Conservation (phyloP, 2,888 invertebrate genomes). For the Lasioglossum oenotherae region DNA sequence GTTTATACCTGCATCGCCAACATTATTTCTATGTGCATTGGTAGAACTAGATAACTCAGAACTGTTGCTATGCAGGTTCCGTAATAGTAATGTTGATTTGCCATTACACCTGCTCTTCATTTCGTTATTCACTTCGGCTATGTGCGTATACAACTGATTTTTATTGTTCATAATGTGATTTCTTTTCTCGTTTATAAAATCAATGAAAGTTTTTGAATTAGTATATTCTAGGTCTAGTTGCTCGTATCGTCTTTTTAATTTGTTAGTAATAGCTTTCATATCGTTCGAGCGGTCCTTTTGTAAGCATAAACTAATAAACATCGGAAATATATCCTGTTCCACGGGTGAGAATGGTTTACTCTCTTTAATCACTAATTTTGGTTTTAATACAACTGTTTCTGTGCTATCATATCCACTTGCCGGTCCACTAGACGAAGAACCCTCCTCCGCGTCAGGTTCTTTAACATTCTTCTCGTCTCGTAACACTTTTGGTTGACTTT, state of each 20-base stretch:
- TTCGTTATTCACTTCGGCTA: conserved; percentile 71
- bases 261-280: conserved; percentile 75
- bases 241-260: conserved; percentile 75
- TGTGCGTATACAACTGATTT: conserved; percentile 64
- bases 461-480: no score
- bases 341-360: conserved; percentile 62
- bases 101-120: conserved; percentile 67
- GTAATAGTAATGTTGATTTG: neutral
- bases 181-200: conserved; percentile 71
- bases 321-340: conserved; percentile 73
- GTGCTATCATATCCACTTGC: neutral
- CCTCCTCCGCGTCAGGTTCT: neutral
- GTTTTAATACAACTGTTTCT: conserved; percentile 49
- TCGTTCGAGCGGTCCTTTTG: conserved; percentile 67
- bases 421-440: neutral
- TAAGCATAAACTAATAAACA: conserved; percentile 76
- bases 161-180: conserved; percentile 57
- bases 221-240: conserved; percentile 68
- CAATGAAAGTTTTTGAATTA: conserved; percentile 67
- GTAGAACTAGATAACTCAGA: neutral
- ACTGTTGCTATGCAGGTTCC: neutral
- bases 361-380: conserved; percentile 71
- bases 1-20: neutral
- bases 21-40: neutral
- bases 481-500: neutral